phyloP scores from a whole-genome alignment of 2,888 invertebrate genomes.

The Eueremaeus valkanovi region DNA sequence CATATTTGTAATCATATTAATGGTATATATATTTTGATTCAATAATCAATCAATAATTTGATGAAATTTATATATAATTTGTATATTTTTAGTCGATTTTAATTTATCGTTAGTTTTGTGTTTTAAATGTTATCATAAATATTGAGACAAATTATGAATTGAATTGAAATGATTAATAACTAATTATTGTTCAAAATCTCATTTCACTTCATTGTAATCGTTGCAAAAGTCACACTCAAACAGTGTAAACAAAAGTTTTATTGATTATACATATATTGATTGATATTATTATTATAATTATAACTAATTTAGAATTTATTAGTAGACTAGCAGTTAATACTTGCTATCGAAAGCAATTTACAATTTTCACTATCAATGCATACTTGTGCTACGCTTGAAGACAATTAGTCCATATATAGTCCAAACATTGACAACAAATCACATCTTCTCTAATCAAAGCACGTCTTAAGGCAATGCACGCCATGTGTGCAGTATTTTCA shows the following conservation, averaged over 20 bases:
- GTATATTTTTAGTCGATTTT: slow-evolving; percentile 29
- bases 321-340: background rate
- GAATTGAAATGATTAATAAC: slow-evolving; percentile 12
- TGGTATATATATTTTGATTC: background rate
- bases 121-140: background rate
- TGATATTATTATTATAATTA: background rate
- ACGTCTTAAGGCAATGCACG: background rate
- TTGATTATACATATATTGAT: slow-evolving; percentile 3
- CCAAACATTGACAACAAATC: background rate
- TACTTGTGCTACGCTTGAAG: slow-evolving; percentile 26
- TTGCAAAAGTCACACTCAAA: slow-evolving; percentile 28
- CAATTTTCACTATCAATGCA: slow-evolving; percentile 33
- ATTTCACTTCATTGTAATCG: background rate
- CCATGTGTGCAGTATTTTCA: background rate
- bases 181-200: slow-evolving; percentile 5
- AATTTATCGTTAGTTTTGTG: slow-evolving; percentile 8
- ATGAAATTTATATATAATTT: background rate
- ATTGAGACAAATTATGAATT: slow-evolving; percentile 17
- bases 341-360: slow-evolving; percentile 21
- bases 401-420: slow-evolving; percentile 28
- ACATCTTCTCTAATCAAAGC: too few relatives aligned
- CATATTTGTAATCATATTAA: slow-evolving; percentile 12
- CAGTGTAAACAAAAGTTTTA: slow-evolving; percentile 12
- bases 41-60: too few relatives aligned
- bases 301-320: background rate